phyloP scores from a whole-genome alignment of 2,797 vertebrate genomes.

The Garrulus glandarius region DNA sequence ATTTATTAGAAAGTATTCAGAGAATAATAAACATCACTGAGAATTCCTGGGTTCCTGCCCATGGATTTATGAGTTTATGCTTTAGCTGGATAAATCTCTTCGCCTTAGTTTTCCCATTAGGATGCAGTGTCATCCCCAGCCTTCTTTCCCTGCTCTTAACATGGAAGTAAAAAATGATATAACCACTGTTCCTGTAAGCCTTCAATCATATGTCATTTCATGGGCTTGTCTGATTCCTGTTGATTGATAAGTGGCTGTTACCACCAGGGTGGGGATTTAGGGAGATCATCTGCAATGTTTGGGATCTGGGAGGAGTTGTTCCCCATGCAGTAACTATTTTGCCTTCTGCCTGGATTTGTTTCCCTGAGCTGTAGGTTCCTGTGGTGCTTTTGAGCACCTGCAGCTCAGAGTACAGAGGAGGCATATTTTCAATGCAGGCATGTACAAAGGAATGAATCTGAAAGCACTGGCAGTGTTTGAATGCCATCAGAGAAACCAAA shows the following conservation, averaged over 20 bases:
- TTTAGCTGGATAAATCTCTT: not conserved
- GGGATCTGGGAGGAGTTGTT: not conserved
- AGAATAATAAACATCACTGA: constrained; percentile 48
- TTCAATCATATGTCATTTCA: fast-evolving
- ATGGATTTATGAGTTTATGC: not conserved
- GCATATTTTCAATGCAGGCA: not conserved
- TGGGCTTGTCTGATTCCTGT: not conserved
- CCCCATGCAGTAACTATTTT: not conserved
- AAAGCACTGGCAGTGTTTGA: not conserved
- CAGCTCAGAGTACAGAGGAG: not conserved
- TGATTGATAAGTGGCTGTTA: not conserved
- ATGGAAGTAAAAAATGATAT: not conserved
- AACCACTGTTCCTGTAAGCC: not conserved
- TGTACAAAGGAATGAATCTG: not conserved
- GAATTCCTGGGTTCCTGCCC: constrained; percentile 30
- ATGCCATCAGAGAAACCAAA: not conserved
- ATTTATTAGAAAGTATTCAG: constrained; percentile 55
- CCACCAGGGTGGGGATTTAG: not conserved
- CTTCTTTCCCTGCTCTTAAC: not conserved
- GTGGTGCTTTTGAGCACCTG: not conserved
- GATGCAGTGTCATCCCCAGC: not conserved
- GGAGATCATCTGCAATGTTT: not conserved
- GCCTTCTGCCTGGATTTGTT: not conserved
- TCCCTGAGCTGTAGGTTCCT: not conserved
- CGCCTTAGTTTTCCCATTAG: not conserved